Evolutionary conservation across 2,113 vertebrate species (phyloP).

Genomic region (Notarius quadriscutis): DNA sequence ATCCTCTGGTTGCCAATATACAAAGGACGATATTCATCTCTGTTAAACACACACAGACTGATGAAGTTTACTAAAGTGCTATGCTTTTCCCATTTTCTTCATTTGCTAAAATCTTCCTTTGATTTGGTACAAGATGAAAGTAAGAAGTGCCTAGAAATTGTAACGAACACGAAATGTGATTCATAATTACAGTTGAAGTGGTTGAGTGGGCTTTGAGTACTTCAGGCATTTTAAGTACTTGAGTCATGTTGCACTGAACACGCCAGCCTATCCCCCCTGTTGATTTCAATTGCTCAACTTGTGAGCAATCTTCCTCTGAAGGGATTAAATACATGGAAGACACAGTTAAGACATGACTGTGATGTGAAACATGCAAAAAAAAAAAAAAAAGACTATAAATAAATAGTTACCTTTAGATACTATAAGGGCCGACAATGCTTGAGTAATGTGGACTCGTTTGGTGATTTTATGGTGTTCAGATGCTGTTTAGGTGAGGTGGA

Average conservation of each 20-base stretch:
- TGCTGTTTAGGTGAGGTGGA: neutral
- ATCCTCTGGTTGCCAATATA: too few species aligned
- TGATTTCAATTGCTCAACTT: neutral
- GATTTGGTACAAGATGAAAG: neutral
- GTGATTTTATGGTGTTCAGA: neutral
- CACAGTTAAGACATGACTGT: neutral
- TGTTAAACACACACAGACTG: slow-evolving; percentile 5
- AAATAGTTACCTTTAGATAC: neutral
- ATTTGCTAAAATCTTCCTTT: neutral
- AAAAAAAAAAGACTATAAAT: neutral
- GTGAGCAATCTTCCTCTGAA: neutral
- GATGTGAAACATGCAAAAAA: neutral
- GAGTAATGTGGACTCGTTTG: neutral
- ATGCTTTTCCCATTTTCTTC: neutral
- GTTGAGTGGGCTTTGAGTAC: slow-evolving; percentile 13
- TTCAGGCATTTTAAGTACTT: slow-evolving; percentile 7
- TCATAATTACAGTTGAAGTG: slow-evolving; percentile 12
- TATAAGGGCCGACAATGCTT: neutral
- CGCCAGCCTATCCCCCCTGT: neutral
- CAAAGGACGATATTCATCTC: too few species aligned
- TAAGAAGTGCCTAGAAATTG: slow-evolving; percentile 12
- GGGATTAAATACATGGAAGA: neutral
- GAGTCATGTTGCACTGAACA: slow-evolving; percentile 20
- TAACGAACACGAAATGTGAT: neutral
- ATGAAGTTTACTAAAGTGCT: neutral